Evolutionary conservation across 2,888 invertebrate species (phyloP), one percentile per base, ranked within the genome.

Genomic region (Dynastes tityus): DNA sequence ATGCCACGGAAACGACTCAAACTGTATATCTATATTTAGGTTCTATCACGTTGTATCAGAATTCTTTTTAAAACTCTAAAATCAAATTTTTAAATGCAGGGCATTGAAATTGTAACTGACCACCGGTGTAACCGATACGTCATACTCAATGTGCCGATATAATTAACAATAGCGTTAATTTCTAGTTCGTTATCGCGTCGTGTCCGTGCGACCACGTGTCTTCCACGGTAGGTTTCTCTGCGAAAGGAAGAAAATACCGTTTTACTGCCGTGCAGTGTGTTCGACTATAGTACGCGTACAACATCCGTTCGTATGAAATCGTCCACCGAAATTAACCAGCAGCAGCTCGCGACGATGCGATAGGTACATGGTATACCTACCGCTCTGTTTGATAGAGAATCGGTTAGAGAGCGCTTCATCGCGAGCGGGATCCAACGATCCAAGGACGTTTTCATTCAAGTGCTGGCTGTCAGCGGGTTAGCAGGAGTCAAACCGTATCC

Each of bases 381-480:
- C 49, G 49, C 11, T 16, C 27, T 40, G 49, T 68, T 51, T 22
- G 40, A 73, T 58, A 37, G 40, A 29, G 58, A 40, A 58, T 73
- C 40, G 58, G 73, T 73, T 32, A 58, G 58, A 58, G 55, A 58
- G 73, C 73, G 73, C 55, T 22, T 32, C 37, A 58, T 58, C 73
- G 40, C 55, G 40, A 45, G 58, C 55, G 40, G 40, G 58, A 58
- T n/a, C 29, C 58, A 37, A 58, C 73, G 73, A 71, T 58, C 73
- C 73, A 73, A 73, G 73, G 73, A 73, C 73, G 58, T 73, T 73
- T 70, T 73, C 73, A 73, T 73, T 73, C 73, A 73, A 73, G 58
- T 73, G 37, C 73, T 58, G 58, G 73, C 73, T 58, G 73, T 58
- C 73, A 73, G n/a, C 73, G 73, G 73, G 73, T 73, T 58, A 53